phyloP scores from a whole-genome alignment of 2,888 invertebrate species.

The Aleiodes alternator region DNA sequence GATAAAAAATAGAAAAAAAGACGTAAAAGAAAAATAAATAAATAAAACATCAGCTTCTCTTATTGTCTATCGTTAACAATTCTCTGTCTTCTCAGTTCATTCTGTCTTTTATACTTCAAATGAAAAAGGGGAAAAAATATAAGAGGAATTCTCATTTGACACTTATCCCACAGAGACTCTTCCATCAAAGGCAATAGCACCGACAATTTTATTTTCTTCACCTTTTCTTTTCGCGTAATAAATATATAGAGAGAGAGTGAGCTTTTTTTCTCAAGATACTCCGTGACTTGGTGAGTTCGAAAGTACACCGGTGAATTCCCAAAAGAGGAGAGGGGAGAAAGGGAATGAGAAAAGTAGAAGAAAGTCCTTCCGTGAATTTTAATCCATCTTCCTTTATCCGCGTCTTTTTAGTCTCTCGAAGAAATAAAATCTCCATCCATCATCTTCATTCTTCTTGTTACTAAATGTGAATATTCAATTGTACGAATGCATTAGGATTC shows the following conservation, averaged over 20 bases:
- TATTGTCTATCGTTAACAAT: background rate
- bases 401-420: slow-evolving; percentile 5
- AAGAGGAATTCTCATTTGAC: slow-evolving; percentile 1
- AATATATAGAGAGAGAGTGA: slow-evolving; percentile 12
- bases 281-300: slow-evolving; percentile 35
- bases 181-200: slow-evolving; percentile 7
- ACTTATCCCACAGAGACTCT: slow-evolving; percentile 16
- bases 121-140: background rate
- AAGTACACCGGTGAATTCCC: slow-evolving; percentile 27
- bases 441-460: background rate
- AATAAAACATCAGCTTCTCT: too few relatives aligned
- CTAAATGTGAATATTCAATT: too few relatives aligned
- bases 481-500: too few relatives aligned
- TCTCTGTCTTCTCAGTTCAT: too few relatives aligned
- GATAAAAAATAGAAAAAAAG: background rate
- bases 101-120: background rate
- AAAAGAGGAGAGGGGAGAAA: background rate
- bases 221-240: slow-evolving; percentile 1
- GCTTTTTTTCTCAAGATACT: slow-evolving; percentile 16
- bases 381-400: slow-evolving; percentile 34
- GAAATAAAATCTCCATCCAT: background rate
- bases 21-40: too few relatives aligned
- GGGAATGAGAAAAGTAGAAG: background rate
- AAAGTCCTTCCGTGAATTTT: slow-evolving; percentile 40
- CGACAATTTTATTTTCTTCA: slow-evolving; percentile 30